These are phyloP conservation scores for Drosophila stalkeri DNA, from an alignment of 2,888 invertebrate species.

Conservation along the genomic window DNA sequence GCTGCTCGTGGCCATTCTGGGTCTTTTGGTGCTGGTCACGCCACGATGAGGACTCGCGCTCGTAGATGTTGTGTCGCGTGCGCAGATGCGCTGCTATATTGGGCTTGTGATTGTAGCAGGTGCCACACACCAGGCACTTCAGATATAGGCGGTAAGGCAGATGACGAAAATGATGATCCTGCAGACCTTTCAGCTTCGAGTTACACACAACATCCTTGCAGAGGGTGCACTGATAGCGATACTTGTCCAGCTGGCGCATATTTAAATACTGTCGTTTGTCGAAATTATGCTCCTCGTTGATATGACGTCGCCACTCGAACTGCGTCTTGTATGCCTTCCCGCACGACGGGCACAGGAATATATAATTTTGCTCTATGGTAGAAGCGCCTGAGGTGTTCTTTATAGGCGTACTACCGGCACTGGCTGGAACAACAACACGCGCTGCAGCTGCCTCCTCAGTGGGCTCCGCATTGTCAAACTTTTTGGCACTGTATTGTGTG, in stretches of 20 bases:
- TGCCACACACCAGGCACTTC: conserved; percentile 80
- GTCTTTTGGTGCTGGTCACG: conserved; percentile 46
- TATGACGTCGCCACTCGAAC: conserved; percentile 81
- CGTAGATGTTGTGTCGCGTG: conserved; percentile 78
- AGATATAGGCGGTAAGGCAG: conserved; percentile 78
- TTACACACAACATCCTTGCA: conserved; percentile 80
- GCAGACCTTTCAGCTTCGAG: conserved; percentile 80
- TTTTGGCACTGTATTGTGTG: conserved; percentile 42
- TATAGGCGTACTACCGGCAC: background rate
- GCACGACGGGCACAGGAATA: conserved; percentile 80
- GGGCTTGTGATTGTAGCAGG: conserved; percentile 82
- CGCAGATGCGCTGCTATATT: conserved; percentile 81
- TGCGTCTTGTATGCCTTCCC: conserved; percentile 78
- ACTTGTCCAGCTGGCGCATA: conserved; percentile 80
- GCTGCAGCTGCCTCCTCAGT: conserved; percentile 17
- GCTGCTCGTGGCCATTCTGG: conserved; percentile 26
- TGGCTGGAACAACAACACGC: background rate
- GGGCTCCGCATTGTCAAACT: conserved; percentile 39
- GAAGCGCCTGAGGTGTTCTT: conserved; percentile 22
- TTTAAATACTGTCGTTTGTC: conserved; percentile 79
- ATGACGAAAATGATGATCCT: conserved; percentile 82
- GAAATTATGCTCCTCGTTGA: conserved; percentile 80
- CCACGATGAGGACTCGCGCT: conserved; percentile 52
- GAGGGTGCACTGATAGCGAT: conserved; percentile 77
- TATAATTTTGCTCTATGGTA: conserved; percentile 75